A percentile compares a stretch with the other conserved stretches of the same genome.
Evolutionary conservation across 1,140 invertebrate genomes (phyloP).

Genomic region (Pogonognathellus flavescens): DNA sequence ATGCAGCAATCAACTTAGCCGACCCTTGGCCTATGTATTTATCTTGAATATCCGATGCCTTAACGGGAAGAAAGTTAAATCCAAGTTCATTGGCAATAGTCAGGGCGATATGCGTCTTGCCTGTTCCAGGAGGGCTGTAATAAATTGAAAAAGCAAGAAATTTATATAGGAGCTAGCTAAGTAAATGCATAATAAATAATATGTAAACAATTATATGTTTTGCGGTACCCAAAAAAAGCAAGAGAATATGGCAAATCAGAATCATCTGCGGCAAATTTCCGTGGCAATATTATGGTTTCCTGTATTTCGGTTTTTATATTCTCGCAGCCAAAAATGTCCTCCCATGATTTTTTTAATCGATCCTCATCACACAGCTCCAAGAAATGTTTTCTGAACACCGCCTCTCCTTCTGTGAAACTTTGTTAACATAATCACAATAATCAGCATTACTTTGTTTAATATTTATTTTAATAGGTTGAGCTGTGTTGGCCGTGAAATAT

Average conservation of each 20-base stretch:
- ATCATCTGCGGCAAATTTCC: neutral
- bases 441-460: too few relatives aligned
- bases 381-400: neutral
- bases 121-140: neutral
- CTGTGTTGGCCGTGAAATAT: too few relatives aligned
- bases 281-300: neutral
- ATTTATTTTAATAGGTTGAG: too few relatives aligned
- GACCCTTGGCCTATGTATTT: neutral
- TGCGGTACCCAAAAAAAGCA: neutral
- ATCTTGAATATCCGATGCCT: neutral
- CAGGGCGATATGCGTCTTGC: neutral
- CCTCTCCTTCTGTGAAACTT: neutral
- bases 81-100: neutral
- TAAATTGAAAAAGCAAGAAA: neutral
- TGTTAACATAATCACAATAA: too few relatives aligned
- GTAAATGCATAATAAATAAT: too few relatives aligned
- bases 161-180: too few relatives aligned
- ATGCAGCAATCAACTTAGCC: neutral
- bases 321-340: neutral
- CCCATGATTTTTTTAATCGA: neutral
- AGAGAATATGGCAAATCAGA: neutral
- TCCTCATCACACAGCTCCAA: neutral
- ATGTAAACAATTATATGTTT: too few relatives aligned
- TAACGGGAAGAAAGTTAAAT: neutral
- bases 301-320: neutral